phyloP scores from a whole-genome alignment of 2,888 invertebrate genomes.

The Theretra japonica region DNA sequence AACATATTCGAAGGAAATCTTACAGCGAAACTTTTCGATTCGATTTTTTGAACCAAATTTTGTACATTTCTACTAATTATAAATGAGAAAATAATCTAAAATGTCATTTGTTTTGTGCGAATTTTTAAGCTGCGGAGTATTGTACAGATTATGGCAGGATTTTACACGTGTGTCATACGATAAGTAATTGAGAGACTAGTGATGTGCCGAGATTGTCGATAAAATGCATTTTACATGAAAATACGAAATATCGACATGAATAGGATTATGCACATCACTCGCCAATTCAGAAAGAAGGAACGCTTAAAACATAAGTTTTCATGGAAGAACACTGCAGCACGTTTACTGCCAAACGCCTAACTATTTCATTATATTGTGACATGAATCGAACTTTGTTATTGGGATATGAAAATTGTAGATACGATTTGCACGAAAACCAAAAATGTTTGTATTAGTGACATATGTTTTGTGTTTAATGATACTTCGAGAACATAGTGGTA shows the following conservation, averaged over 20 bases:
- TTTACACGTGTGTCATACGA: background rate
- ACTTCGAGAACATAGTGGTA: slow-evolving; percentile 33
- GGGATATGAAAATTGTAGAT: slow-evolving; percentile 67
- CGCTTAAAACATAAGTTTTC: background rate
- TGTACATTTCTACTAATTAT: slow-evolving; percentile 54
- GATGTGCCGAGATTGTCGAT: slow-evolving; percentile 14
- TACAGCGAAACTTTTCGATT: slow-evolving; percentile 48
- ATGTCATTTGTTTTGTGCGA: slow-evolving; percentile 18
- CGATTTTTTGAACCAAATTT: slow-evolving; percentile 54
- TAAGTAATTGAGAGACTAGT: slow-evolving; percentile 17
- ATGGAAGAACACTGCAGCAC: background rate
- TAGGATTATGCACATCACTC: background rate
- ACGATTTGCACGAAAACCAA: slow-evolving; percentile 68
- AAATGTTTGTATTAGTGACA: slow-evolving; percentile 69
- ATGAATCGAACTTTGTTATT: slow-evolving; percentile 52
- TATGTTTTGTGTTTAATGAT: slow-evolving; percentile 46
- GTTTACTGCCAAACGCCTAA: slow-evolving; percentile 16
- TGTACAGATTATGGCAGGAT: background rate
- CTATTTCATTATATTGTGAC: slow-evolving; percentile 6
- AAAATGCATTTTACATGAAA: background rate
- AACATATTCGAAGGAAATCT: slow-evolving; percentile 45
- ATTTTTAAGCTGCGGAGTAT: background rate
- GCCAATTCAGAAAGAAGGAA: background rate
- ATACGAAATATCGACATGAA: background rate
- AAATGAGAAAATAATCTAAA: background rate